Evolutionary conservation across 37 sponge, comb jelly and placozoan genomes (phyloP), one percentile per base, ranked within the genome.

Genomic region (Dysidea cf. avara): DNA sequence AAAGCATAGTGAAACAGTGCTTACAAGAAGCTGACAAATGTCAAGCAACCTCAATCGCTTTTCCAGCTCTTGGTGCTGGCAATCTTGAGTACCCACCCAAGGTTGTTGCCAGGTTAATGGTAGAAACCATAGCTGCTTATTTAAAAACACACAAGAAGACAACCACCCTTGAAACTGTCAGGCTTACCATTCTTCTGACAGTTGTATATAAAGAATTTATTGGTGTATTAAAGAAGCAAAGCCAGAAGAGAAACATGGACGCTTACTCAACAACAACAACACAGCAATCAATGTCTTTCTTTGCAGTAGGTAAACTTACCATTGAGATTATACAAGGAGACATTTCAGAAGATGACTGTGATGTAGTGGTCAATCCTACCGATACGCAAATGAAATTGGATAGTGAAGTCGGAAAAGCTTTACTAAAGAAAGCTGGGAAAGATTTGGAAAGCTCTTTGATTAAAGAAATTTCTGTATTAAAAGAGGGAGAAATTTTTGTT

Each of bases 291-390:
- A n/a, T n/a, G n/a, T n/a, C n/a, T n/a, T n/a, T n/a, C n/a, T n/a
- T n/a, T n/a, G n/a, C n/a, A n/a, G 16, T 20, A 20, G 18, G 53
- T 50, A 20, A 20, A 20, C 17, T 16, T 16, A 18, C 12, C 16
- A 12, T 20, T 58, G 61, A 58, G 37, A 36, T 82, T 38, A n/a
- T 48, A 9, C 16, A 77, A 17, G 69, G 70, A 14, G 39, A 69
- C 46, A 77, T 84, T 22, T 26, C 77, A 21, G 72, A 84, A 2
- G 85, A 76, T 39, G 37, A 1, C 7, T 25, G 37, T 25, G 85
- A 84, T 30, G 56, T 77, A 2, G 64, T 84, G 28, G 85, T 84
- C 17, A 84, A 84, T 35, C 69, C 72, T 31, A 72, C 78, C 13
- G 55, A 58, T 32, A 52, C 26, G 12, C 72, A 77, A 25, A 55